Evolutionary conservation across 2,888 invertebrate species (phyloP).

Genomic region (Pachymerium ferrugineum): DNA sequence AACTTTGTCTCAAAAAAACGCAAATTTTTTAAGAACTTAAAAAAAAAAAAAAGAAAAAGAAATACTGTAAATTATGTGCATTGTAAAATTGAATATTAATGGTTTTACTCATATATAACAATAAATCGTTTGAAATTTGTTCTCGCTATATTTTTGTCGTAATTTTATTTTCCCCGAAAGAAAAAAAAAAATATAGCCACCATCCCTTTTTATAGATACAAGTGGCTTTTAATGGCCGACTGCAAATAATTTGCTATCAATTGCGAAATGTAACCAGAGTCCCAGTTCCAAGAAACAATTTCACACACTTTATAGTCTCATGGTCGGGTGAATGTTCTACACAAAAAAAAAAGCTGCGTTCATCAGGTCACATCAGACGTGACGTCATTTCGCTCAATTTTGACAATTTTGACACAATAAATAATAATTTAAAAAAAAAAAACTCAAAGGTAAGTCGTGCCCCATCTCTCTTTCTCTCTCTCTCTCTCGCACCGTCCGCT

Average conservation of each 20-base stretch:
- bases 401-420: neutral
- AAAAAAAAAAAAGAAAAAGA: neutral
- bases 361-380: neutral
- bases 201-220: neutral
- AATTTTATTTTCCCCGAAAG: neutral
- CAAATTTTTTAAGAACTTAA: neutral
- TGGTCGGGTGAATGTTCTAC: slow-evolving; percentile 6
- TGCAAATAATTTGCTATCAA: slow-evolving; percentile 11
- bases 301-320: slow-evolving; percentile 12
- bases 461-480: too few species aligned
- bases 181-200: neutral
- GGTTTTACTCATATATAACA: slow-evolving; percentile 11
- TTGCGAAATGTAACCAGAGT: slow-evolving; percentile 18
- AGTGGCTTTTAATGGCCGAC: neutral
- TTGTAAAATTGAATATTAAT: slow-evolving; percentile 20
- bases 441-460: neutral
- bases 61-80: slow-evolving; percentile 1
- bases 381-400: neutral
- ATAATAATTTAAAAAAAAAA: neutral
- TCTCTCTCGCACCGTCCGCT: too few species aligned
- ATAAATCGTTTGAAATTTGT: slow-evolving; percentile 20
- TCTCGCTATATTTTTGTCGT: neutral
- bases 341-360: neutral
- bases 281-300: neutral
- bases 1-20: too few species aligned